Evolutionary conservation across 2,888 invertebrate genomes (phyloP), one percentile per base, ranked within the genome.

Genomic region (Archaeoteleia sp.): DNA sequence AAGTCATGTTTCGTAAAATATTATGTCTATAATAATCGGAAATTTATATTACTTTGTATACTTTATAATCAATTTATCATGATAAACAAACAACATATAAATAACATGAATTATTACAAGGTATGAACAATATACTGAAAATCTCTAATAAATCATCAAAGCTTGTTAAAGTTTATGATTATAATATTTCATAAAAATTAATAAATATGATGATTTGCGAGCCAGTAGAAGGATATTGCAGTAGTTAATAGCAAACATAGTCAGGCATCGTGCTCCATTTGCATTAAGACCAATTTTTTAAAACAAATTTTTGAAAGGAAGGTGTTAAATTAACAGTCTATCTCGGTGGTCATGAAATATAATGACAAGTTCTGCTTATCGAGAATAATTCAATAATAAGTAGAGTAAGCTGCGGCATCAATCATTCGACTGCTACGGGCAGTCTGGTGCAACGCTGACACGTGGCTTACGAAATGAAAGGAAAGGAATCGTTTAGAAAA

Each of bases 381-480:
- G 25, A 13, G 37, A 54, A 46, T 58, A 30, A 43, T 66, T 48
- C 23, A 54, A 60, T 58, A 65, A 51, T 37, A 46, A 53, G 45
- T 23, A 27, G 34, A 27, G 9, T 27, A 49, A 23, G 27, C 14
- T 51, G 25, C 34, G 42, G 40, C 53, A 43, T 66, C 46, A 35
- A 66, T 66, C 66, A 66, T 42, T 25, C 17, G 30, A 20, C 14
- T 17, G 58, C 66, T 54, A 6, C 30, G 25, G 58, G 66, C 66
- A 39, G 8, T 66, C 58, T 66, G 53, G 58, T 58, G 53, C 20
- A 60, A 66, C 37, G 9, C 53, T 42, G 34, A 35, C 54, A 37
- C 34, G n/a, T n/a, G 39, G 34, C 8, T 39, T 29, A 13, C 46
- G 17, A 48, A 71, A 67, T 71, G 77, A 76, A 75, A 75, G 75